These are phyloP conservation scores for Enchytraeus crypticus DNA, from an alignment of 2,888 invertebrate genomes.

Conservation along the genomic window DNA sequence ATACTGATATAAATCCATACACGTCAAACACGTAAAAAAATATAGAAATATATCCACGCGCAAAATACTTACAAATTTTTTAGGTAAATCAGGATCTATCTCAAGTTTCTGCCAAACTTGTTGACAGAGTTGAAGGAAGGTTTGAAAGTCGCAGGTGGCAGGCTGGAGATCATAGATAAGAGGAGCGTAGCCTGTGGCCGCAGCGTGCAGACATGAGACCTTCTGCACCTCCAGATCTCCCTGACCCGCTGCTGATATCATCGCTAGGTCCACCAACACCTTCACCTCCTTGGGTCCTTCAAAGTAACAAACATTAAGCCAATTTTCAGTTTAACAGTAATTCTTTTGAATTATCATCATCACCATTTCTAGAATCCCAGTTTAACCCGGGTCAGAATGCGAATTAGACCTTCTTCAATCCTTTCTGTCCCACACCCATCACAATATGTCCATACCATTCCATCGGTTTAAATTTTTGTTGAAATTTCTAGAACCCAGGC, in stretches of 20 bases:
- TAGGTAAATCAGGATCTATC: constrained; percentile 32
- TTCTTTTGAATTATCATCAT: too few relatives aligned
- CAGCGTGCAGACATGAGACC: constrained; percentile 38
- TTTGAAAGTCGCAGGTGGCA: constrained; percentile 25
- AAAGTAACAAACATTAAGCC: too few relatives aligned
- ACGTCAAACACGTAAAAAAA: background rate
- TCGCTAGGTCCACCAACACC: constrained; percentile 36
- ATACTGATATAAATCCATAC: background rate
- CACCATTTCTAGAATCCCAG: too few relatives aligned
- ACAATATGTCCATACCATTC: too few relatives aligned
- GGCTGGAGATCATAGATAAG: constrained; percentile 38
- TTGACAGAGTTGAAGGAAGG: constrained; percentile 32
- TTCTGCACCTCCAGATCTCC: constrained; percentile 34
- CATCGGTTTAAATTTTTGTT: too few relatives aligned
- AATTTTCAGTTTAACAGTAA: too few relatives aligned
- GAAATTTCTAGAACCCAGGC: too few relatives aligned
- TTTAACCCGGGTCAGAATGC: too few relatives aligned
- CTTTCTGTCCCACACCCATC: too few relatives aligned
- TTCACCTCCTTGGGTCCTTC: constrained; percentile 25
- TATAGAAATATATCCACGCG: background rate
- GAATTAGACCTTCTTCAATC: too few relatives aligned
- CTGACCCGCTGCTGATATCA: constrained; percentile 34
- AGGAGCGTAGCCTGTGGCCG: constrained; percentile 40
- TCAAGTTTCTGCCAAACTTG: constrained; percentile 34
- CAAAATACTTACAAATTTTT: constrained; percentile 32